Evolutionary conservation across 2,888 invertebrate species (phyloP), one percentile per base, ranked within the genome.

Genomic region (Helicoverpa assulta): DNA sequence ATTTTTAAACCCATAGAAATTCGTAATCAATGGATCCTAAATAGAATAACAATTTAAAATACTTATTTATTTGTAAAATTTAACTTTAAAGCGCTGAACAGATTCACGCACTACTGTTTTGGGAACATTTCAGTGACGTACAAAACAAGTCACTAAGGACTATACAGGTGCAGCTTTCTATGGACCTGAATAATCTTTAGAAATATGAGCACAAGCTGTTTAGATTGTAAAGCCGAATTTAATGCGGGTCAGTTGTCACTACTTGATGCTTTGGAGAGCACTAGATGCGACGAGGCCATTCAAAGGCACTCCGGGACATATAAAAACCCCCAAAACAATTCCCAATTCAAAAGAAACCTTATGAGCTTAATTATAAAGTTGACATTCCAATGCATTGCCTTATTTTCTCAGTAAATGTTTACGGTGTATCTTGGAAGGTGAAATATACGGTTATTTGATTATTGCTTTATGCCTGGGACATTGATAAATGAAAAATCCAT

Each of bases 201-300:
- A n/a, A 47, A n/a, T n/a, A n/a, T n/a, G 6, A n/a, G n/a, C 5
- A n/a, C 16, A 18, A 14, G 5, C 14, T 26, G 18, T 40, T 51
- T 18, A 21, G 16, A 54, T 47, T 40, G 33, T 55, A 26, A 50
- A 5, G 21, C 19, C 16, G 50, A 61, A 61, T 63, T 21, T 43
- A 57, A 67, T 40, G 19, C 63, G 60, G 65, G 53, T 64, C 63
- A 70, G 57, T 66, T 63, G 56, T 52, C 56, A 54, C 26, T 14
- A 14, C 59, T 64, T 8, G 40, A 56, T 8, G 37, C 60, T 3
- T 63, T 12, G 57, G 40, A 80, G 62, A 43, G 51, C 57, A 33
- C 52, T 70, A 12, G 19, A 67, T 58, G 33, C 26, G 60, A 63
- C 54, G 29, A 64, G 16, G n/a, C 57, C 60, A 53, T 59, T 60